A percentile compares a stretch with the other conserved stretches of the same genome.
phyloP scores from a whole-genome alignment of 1,140 invertebrate genomes.

The Melanaphis sacchari region DNA sequence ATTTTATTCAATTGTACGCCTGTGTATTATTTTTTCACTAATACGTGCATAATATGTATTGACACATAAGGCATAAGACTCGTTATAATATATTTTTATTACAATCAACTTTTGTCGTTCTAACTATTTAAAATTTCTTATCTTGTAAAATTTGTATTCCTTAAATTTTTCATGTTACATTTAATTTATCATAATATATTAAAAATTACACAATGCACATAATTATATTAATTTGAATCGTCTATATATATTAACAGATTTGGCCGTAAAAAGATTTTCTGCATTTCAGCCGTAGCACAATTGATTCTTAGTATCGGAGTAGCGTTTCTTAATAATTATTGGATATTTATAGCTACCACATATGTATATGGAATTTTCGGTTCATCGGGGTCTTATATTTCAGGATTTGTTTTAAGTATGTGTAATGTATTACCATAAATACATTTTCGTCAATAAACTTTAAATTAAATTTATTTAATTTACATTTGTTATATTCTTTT shows the following conservation, averaged over 20 bases:
- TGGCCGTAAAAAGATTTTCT: constrained; percentile 82
- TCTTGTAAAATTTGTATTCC: too few species aligned
- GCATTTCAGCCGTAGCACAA: constrained; percentile 76
- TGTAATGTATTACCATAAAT: background rate
- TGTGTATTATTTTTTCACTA: too few species aligned
- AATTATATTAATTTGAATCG: background rate
- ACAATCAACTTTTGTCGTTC: background rate
- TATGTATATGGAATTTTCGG: constrained; percentile 83
- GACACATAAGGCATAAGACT: background rate
- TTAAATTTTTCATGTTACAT: background rate
- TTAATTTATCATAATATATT: too few species aligned
- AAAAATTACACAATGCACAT: background rate
- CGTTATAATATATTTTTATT: background rate
- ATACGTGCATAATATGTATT: background rate
- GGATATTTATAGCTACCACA: constrained; percentile 72
- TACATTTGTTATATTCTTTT: constrained; percentile 5
- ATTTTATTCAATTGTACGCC: too few species aligned
- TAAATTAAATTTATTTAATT: background rate
- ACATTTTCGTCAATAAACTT: background rate
- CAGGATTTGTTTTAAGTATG: constrained; percentile 79
- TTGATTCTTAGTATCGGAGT: constrained; percentile 75
- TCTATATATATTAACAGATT: constrained; percentile 64
- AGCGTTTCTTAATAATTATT: constrained; percentile 78
- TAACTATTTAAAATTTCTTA: too few species aligned
- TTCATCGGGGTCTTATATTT: constrained; percentile 83